A percentile compares a stretch with the other conserved stretches of the same genome.
Conservation (phyloP, 2,888 invertebrate genomes). For the Frankliniella intonsa region DNA sequence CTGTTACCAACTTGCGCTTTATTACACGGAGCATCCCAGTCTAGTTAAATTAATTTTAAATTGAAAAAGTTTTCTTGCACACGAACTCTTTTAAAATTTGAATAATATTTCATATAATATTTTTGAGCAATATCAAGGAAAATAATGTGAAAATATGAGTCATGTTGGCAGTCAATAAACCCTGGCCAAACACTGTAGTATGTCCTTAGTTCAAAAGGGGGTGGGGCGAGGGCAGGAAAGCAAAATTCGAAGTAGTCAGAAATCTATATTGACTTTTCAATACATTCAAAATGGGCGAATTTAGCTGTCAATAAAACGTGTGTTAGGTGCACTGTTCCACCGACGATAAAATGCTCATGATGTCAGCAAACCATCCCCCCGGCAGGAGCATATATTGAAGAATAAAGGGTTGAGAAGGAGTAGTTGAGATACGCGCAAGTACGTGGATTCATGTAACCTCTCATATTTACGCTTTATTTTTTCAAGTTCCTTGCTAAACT, state of each 20-base stretch:
- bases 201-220: not conserved
- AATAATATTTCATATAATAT: not conserved
- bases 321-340: not conserved
- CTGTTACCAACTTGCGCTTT: not conserved
- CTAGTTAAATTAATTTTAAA: not conserved
- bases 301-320: not conserved
- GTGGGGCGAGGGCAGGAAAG: not conserved
- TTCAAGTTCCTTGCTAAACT: not conserved
- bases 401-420: not conserved
- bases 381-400: not conserved
- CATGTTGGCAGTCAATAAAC: not conserved
- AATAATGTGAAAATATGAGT: not conserved
- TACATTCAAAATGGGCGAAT: not conserved
- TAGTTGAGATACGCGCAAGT: not conserved
- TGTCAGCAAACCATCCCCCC: not conserved
- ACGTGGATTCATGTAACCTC: not conserved
- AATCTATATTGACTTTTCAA: constrained; percentile 27
- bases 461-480: constrained; percentile 3
- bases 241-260: constrained; percentile 20
- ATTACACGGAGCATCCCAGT: not conserved
- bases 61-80: too few relatives aligned
- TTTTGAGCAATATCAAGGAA: not conserved
- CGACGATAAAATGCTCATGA: not conserved
- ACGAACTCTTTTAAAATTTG: too few relatives aligned
- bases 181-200: not conserved